Conservation (phyloP, 2,888 invertebrate species). For the Drosophila flavopinicola region DNA sequence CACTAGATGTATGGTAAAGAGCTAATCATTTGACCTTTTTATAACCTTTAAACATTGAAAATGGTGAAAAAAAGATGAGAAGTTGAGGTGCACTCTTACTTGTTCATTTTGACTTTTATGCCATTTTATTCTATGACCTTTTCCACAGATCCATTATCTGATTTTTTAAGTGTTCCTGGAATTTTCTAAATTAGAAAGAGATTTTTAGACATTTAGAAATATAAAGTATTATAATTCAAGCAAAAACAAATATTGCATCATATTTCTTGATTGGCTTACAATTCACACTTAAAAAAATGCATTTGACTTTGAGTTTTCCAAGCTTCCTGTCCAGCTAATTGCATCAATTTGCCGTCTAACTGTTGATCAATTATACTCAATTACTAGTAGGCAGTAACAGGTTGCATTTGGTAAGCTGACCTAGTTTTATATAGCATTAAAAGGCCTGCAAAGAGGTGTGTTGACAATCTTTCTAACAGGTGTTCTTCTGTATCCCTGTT, state of each 20-base stretch:
- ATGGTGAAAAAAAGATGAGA: not conserved
- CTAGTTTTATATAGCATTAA: conserved; percentile 15
- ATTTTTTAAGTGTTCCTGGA: no score
- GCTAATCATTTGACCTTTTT: conserved; percentile 27
- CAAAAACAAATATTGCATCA: not conserved
- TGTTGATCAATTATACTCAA: conserved; percentile 34
- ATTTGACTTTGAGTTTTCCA: not conserved
- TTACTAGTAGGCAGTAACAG: not conserved
- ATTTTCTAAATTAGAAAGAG: no score
- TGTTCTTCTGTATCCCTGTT: conserved; percentile 5
- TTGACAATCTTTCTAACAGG: conserved; percentile 12
- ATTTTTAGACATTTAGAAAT: no score
- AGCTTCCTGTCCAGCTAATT: conserved; percentile 46
- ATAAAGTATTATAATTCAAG: no score
- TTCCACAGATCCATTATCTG: no score
- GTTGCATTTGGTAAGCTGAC: conserved; percentile 22
- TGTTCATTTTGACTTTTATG: no score
- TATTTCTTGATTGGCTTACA: no score
- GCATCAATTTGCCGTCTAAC: conserved; percentile 33
- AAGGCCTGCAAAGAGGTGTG: not conserved
- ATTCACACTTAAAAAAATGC: not conserved
- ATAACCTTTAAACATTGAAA: conserved; percentile 5
- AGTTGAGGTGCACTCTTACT: no score
- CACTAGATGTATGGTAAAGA: not conserved
- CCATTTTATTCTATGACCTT: no score